A percentile compares a stretch with the other conserved stretches of the same genome.
phyloP scores from a whole-genome alignment of 1,140 invertebrate genomes.

The Listronotus bonariensis region DNA sequence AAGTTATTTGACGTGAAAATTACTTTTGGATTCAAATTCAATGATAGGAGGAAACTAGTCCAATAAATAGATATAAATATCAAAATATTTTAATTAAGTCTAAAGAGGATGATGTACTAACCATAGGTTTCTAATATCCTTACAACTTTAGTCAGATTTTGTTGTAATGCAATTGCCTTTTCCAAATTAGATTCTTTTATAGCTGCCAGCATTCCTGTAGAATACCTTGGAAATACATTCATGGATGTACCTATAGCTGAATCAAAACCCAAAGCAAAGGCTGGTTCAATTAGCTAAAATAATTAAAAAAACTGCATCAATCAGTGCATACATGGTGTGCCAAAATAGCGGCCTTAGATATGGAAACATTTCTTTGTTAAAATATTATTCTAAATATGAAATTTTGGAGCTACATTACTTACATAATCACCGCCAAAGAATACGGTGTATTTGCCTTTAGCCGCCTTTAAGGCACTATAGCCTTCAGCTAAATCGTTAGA shows the following conservation, averaged over 20 bases:
- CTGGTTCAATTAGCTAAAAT: conserved; percentile 65
- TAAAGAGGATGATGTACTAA: too few relatives aligned
- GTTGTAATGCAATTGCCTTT: conserved; percentile 56
- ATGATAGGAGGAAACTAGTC: too few relatives aligned
- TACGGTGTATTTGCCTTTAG: conserved; percentile 61
- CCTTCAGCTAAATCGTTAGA: conserved; percentile 69
- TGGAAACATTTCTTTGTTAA: background rate
- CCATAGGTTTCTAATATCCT: conserved; percentile 58
- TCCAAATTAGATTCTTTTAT: conserved; percentile 51
- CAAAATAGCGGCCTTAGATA: background rate
- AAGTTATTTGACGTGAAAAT: too few relatives aligned
- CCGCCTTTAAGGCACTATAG: conserved; percentile 61
- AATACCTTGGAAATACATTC: conserved; percentile 63
- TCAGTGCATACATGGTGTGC: background rate
- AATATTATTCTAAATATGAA: too few relatives aligned
- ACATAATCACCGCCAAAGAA: conserved; percentile 68
- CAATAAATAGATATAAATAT: too few relatives aligned
- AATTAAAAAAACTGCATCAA: conserved; percentile 10
- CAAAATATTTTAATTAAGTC: too few relatives aligned
- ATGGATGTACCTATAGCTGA: conserved; percentile 69
- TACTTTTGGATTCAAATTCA: too few relatives aligned
- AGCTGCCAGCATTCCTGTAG: conserved; percentile 55
- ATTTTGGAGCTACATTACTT: conserved; percentile 29
- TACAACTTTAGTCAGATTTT: conserved; percentile 54
- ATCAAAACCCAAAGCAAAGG: conserved; percentile 66